Percentiles rank a stretch among this genome's conserved stretches.
Conservation (phyloP, 1,140 invertebrate species). For the Aculops lycopersici region DNA sequence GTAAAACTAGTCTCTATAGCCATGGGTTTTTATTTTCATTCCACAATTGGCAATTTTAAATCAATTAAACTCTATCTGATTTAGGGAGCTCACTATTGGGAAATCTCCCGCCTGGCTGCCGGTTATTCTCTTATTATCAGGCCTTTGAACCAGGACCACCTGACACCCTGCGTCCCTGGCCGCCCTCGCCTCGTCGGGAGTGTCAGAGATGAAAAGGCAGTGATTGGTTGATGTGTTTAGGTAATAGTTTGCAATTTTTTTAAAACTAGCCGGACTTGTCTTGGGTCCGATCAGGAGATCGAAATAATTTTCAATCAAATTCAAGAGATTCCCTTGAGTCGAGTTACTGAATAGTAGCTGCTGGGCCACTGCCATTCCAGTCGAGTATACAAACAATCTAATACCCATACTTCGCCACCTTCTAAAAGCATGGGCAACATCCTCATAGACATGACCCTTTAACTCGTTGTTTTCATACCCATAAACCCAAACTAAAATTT, state of each 20-base stretch:
- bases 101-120: conserved; percentile 25
- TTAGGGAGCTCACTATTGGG: conserved; percentile 23
- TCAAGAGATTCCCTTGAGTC: conserved; percentile 7
- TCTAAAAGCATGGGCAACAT: conserved; percentile 4
- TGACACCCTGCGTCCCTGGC: conserved; percentile 3
- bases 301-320: conserved; percentile 7
- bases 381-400: conserved; percentile 5
- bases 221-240: not conserved
- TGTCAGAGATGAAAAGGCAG: conserved; percentile 7
- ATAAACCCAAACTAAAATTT: conserved; percentile 8
- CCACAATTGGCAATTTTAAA: no score
- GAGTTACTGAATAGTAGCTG: conserved; percentile 6
- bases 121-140: conserved; percentile 19
- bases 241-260: not conserved
- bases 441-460: conserved; percentile 7
- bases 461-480: conserved; percentile 6
- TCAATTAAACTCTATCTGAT: conserved; percentile 2
- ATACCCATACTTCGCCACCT: conserved; percentile 4
- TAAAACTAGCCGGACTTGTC: conserved; percentile 2
- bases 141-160: conserved; percentile 3
- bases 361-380: conserved; percentile 6
- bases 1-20: no score
- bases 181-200: conserved; percentile 4
- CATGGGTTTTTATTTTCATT: no score
- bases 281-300: conserved; percentile 6